These are phyloP conservation scores for Falco peregrinus DNA, from an alignment of 2,797 vertebrate species.

Conservation along the genomic window DNA sequence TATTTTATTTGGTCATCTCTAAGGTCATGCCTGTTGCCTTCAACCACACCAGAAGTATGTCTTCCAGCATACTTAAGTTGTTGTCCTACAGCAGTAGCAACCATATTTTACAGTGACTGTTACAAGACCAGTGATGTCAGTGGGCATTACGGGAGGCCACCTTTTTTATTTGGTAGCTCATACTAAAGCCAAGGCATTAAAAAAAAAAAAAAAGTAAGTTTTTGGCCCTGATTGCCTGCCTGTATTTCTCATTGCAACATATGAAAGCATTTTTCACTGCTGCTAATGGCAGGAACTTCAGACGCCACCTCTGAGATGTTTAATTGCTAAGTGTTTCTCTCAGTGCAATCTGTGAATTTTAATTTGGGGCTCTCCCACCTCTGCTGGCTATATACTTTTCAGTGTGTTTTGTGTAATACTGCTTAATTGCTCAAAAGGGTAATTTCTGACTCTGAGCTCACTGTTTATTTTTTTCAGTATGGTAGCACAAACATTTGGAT, in stretches of 20 bases:
- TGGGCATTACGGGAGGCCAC: not conserved
- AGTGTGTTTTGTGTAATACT: not conserved
- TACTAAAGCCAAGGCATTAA: not conserved
- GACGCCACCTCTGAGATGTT: not conserved
- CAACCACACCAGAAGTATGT: not conserved
- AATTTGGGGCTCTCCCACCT: slow-evolving; percentile 30
- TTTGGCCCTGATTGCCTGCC: not conserved
- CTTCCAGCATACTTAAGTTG: not conserved
- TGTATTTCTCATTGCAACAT: not conserved
- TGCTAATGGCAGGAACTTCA: slow-evolving; percentile 31
- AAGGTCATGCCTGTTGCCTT: not conserved
- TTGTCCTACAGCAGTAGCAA: not conserved
- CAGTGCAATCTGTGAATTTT: slow-evolving; percentile 36
- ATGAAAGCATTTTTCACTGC: not conserved
- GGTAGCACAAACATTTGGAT: slow-evolving; percentile 39
- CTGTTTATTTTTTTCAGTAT: slow-evolving; percentile 56
- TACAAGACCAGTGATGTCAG: slow-evolving; percentile 28
- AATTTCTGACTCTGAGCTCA: slow-evolving; percentile 3
- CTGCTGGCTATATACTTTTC: not conserved
- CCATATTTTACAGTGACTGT: not conserved
- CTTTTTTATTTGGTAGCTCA: not conserved
- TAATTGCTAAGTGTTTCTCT: slow-evolving; percentile 12
- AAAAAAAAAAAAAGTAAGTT: not conserved
- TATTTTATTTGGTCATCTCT: not conserved
- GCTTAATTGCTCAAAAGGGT: not conserved